Percentiles rank a stretch among this genome's conserved stretches.
Conservation (phyloP, 1,140 invertebrate genomes). For the Drosophila mojavensis region DNA sequence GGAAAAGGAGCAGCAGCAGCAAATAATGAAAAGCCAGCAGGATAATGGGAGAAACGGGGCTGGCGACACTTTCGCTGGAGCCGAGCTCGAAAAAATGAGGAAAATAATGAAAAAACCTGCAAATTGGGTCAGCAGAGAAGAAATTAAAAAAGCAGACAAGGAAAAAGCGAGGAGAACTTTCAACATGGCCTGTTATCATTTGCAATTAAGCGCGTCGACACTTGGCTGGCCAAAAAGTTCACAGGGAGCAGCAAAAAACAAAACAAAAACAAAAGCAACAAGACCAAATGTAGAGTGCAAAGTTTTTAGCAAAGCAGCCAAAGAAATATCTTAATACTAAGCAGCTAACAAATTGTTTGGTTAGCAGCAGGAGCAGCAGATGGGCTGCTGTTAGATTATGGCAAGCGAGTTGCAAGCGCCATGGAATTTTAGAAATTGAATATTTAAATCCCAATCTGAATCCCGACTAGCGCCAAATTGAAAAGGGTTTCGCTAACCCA, state of each 20-base stretch:
- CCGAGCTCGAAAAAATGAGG: conserved; percentile 28
- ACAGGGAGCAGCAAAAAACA: conserved; percentile 15
- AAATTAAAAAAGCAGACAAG: conserved; percentile 55
- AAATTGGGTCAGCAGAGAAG: conserved; percentile 69
- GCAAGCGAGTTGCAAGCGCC: conserved; percentile 34
- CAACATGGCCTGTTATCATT: conserved; percentile 66
- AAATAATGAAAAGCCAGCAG: conserved; percentile 33
- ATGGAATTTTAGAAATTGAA: conserved; percentile 65
- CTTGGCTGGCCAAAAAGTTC: conserved; percentile 53
- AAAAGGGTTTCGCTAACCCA: conserved; percentile 60
- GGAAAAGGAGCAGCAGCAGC: background rate
- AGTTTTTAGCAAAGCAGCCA: conserved; percentile 40
- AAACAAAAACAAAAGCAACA: background rate
- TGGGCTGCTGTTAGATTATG: conserved; percentile 19
- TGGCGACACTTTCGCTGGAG: conserved; percentile 68
- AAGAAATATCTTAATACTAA: conserved; percentile 27
- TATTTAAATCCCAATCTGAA: conserved; percentile 70
- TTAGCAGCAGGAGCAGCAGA: conserved; percentile 53
- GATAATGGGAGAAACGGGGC: conserved; percentile 13
- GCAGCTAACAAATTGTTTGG: conserved; percentile 46
- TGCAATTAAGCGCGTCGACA: conserved; percentile 77
- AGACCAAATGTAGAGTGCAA: conserved; percentile 29
- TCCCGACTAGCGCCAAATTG: conserved; percentile 56
- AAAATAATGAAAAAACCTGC: conserved; percentile 66
- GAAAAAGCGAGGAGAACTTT: conserved; percentile 50